These are phyloP conservation scores for Rousettus madagascariensis DNA, from an alignment of 2,797 vertebrate species.

Conservation along the genomic window DNA sequence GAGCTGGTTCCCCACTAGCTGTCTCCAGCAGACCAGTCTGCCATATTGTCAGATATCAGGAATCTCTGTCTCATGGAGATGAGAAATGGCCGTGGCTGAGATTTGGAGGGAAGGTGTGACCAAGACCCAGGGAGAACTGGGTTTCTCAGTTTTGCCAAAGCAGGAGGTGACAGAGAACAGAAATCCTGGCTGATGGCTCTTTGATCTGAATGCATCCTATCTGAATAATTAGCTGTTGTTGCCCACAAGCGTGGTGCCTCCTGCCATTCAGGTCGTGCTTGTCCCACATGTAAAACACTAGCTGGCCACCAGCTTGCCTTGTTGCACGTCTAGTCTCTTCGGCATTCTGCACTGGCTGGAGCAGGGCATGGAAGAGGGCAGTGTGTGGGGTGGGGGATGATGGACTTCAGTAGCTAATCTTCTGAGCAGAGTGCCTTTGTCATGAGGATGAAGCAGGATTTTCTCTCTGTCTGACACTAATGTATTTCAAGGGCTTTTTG, in stretches of 20 bases:
- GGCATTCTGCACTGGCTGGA: accelerated
- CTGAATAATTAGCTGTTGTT: background rate
- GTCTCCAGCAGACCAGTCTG: background rate
- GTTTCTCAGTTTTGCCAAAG: background rate
- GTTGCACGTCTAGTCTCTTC: background rate
- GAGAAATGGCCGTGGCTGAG: background rate
- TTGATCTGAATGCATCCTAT: background rate
- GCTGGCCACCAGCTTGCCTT: background rate
- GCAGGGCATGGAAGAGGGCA: accelerated
- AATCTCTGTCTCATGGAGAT: background rate
- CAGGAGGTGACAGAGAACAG: background rate
- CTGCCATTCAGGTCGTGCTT: background rate
- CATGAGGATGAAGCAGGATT: constrained; percentile 43
- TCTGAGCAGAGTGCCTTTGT: constrained; percentile 52
- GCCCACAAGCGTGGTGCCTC: background rate
- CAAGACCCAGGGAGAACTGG: background rate
- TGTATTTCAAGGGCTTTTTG: constrained; percentile 20
- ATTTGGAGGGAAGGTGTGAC: background rate
- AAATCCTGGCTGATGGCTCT: background rate
- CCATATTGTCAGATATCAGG: background rate
- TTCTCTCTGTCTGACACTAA: constrained; percentile 53
- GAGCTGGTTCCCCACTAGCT: background rate
- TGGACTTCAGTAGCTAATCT: background rate
- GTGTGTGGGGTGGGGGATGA: no score
- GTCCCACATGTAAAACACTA: background rate